A percentile compares a stretch with the other conserved stretches of the same genome.
phyloP scores from a whole-genome alignment of 2,113 vertebrate species.

The Epinephelus fuscoguttatus region DNA sequence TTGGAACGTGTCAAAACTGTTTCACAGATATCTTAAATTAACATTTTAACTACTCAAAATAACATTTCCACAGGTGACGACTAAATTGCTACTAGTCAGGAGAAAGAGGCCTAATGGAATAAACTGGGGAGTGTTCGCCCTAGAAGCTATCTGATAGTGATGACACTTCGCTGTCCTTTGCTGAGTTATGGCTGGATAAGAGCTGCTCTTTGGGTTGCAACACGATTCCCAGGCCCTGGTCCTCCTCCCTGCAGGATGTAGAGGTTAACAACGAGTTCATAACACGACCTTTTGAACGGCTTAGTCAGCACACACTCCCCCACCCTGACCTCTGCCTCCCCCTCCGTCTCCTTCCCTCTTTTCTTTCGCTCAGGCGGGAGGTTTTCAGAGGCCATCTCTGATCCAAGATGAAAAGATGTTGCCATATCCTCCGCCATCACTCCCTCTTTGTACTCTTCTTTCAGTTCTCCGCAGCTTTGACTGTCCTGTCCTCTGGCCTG shows the following conservation, averaged over 20 bases:
- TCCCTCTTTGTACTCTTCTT: slow-evolving; percentile 53
- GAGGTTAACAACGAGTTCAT: slow-evolving; percentile 75
- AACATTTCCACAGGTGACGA: too few species aligned
- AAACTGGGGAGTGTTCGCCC: slow-evolving; percentile 9
- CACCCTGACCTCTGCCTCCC: slow-evolving; percentile 53
- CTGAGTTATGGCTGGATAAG: slow-evolving; percentile 70
- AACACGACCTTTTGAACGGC: slow-evolving; percentile 68
- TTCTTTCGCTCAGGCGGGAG: slow-evolving; percentile 43
- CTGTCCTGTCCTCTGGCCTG: slow-evolving; percentile 20
- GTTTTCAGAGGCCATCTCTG: slow-evolving; percentile 51
- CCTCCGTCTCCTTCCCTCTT: slow-evolving; percentile 47
- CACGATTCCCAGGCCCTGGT: slow-evolving; percentile 70
- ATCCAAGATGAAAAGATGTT: slow-evolving; percentile 55
- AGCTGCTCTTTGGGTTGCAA: slow-evolving; percentile 52
- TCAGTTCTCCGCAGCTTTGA: slow-evolving; percentile 22
- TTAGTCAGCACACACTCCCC: slow-evolving; percentile 75
- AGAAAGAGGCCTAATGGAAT: not conserved
- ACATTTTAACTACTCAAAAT: too few species aligned
- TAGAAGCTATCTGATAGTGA: slow-evolving; percentile 30
- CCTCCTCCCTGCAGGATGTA: slow-evolving; percentile 69
- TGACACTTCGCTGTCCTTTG: slow-evolving; percentile 63
- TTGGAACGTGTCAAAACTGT: too few species aligned
- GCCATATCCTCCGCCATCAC: slow-evolving; percentile 39
- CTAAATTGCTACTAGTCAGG: too few species aligned
- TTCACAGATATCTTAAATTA: too few species aligned